Conservation (phyloP, 2,797 vertebrate genomes). For the Hippopotamyrus pictus region DNA sequence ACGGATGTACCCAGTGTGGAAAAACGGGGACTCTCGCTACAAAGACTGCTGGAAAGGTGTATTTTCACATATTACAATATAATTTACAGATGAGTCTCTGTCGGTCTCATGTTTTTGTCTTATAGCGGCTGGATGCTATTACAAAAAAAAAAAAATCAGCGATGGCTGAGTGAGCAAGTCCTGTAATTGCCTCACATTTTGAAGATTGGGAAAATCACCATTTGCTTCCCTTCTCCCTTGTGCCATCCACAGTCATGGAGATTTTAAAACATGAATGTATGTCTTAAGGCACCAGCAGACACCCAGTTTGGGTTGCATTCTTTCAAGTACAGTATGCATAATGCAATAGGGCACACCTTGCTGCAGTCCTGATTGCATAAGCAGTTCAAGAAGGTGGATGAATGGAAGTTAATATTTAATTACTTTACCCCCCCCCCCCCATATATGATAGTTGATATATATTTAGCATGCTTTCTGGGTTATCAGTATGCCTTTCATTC, state of each 20-base stretch:
- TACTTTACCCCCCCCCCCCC: background rate
- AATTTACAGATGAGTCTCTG: background rate
- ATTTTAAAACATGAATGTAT: background rate
- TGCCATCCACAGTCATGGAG: background rate
- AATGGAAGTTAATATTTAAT: conserved; percentile 4
- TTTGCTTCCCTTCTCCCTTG: background rate
- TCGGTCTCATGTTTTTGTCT: background rate
- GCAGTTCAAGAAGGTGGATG: background rate
- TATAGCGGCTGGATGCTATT: background rate
- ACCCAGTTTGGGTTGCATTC: background rate
- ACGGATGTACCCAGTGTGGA: conserved; percentile 77
- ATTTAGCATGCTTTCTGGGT: background rate
- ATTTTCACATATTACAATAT: conserved; percentile 19
- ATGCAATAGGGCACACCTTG: background rate
- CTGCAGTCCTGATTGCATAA: background rate
- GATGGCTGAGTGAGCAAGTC: background rate
- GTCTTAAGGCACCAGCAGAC: background rate
- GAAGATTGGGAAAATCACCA: background rate
- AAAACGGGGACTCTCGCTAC: conserved; percentile 58
- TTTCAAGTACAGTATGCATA: background rate
- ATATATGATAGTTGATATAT: background rate
- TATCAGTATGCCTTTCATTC: background rate
- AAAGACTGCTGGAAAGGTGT: conserved; percentile 80
- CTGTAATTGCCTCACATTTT: background rate
- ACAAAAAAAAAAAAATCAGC: background rate